A percentile compares a stretch with the other conserved stretches of the same genome.
phyloP scores from a whole-genome alignment of 2,888 invertebrate species.

The Drosophila antonietae region DNA sequence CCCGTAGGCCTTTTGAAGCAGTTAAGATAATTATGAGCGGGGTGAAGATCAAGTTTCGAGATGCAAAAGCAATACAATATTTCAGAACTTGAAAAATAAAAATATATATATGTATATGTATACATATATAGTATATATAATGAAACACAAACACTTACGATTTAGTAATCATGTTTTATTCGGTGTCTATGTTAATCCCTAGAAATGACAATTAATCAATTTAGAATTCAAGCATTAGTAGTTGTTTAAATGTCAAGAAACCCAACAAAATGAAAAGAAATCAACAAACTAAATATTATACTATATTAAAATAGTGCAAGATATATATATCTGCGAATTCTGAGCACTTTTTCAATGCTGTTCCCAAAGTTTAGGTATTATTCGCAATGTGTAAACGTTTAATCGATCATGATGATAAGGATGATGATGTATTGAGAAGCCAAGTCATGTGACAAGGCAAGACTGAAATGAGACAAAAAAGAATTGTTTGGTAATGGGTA shows the following conservation, averaged over 20 bases:
- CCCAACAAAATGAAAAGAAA: constrained; percentile 25
- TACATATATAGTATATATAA: constrained; percentile 6
- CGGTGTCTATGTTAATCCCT: constrained; percentile 76
- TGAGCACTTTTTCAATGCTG: constrained; percentile 62
- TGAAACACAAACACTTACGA: constrained; percentile 14
- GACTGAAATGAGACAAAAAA: constrained; percentile 68
- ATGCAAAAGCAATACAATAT: constrained; percentile 48
- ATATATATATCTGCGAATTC: constrained; percentile 33
- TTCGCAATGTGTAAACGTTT: constrained; percentile 40
- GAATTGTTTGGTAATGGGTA: constrained; percentile 69
- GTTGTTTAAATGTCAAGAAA: constrained; percentile 48
- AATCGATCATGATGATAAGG: constrained; percentile 9
- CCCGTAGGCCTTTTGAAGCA: constrained; percentile 75
- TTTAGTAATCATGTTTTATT: constrained; percentile 72
- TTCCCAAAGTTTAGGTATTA: constrained; percentile 64
- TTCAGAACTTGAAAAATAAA: constrained; percentile 27
- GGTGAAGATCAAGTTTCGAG: constrained; percentile 9
- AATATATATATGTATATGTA: too few relatives aligned
- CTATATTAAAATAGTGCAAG: constrained; percentile 26
- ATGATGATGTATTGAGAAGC: constrained; percentile 45
- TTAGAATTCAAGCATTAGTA: constrained; percentile 68
- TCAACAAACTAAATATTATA: constrained; percentile 2
- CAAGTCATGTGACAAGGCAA: constrained; percentile 61
- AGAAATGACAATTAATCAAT: constrained; percentile 62
- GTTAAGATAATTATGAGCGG: constrained; percentile 31